Conservation (phyloP, 2,888 invertebrate species). For the Melipona beecheii region DNA sequence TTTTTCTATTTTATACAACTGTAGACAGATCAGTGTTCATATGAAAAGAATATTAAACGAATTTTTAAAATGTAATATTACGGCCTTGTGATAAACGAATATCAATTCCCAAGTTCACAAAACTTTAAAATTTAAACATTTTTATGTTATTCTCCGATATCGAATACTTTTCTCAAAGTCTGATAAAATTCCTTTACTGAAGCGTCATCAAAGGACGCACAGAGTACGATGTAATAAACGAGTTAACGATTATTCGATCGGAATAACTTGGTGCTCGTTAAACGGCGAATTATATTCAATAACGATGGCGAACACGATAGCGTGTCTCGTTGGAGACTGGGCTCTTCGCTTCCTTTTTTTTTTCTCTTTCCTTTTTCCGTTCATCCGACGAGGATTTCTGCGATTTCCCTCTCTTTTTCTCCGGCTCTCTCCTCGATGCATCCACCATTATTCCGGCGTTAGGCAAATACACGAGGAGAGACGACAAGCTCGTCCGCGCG, state of each 20-base stretch:
- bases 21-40: too few species aligned
- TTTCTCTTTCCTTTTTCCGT: constrained; percentile 32
- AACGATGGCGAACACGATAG: neutral
- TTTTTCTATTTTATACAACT: too few species aligned
- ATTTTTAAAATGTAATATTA: too few species aligned
- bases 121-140: neutral
- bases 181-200: neutral
- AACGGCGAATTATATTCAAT: constrained; percentile 7
- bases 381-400: constrained; percentile 48
- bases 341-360: constrained; percentile 38
- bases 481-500: constrained; percentile 75
- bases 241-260: neutral
- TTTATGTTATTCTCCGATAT: neutral
- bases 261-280: neutral
- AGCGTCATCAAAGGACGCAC: neutral
- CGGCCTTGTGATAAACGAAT: too few species aligned
- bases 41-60: too few species aligned
- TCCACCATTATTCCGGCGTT: constrained; percentile 81
- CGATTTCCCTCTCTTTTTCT: constrained; percentile 57
- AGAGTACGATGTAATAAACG: neutral
- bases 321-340: constrained; percentile 1
- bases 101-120: too few species aligned
- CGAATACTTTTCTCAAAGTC: neutral
- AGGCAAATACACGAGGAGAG: constrained; percentile 80
- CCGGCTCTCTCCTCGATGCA: constrained; percentile 67